Conservation (phyloP, 2,113 vertebrate genomes). For the Calidris pygmaea region DNA sequence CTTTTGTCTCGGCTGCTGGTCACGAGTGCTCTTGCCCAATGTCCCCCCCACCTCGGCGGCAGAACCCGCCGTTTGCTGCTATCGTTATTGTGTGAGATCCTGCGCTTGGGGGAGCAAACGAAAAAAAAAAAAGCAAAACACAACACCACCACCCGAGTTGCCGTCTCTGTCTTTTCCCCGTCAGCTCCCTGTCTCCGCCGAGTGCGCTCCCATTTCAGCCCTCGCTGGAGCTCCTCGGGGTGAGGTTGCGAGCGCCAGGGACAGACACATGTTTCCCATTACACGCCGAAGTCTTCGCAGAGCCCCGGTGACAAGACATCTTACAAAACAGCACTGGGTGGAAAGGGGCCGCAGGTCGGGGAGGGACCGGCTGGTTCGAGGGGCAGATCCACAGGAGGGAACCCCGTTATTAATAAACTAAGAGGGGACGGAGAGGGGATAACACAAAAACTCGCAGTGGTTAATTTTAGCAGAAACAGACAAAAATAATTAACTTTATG, state of each 20-base stretch:
- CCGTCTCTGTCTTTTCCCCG: not conserved
- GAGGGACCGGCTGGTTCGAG: not conserved
- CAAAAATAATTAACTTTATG: not conserved
- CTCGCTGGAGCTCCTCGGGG: constrained; percentile 8
- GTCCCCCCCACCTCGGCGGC: not conserved
- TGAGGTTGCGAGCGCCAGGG: constrained; percentile 12
- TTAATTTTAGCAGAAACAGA: not conserved
- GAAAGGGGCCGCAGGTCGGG: constrained; percentile 22
- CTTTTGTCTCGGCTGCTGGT: not conserved
- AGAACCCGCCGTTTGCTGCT: not conserved
- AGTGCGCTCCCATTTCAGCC: constrained; percentile 31
- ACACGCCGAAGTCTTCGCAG: not conserved
- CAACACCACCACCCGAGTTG: not conserved
- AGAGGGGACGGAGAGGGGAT: not conserved
- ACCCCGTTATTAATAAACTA: not conserved
- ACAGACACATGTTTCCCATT: constrained; percentile 63
- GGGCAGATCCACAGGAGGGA: not conserved
- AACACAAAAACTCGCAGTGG: not conserved
- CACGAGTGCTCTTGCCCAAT: not conserved
- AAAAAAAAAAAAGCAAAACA: too few species aligned
- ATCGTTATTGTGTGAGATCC: not conserved
- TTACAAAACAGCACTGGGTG: not conserved
- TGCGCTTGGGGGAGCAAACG: not conserved
- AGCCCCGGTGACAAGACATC: constrained; percentile 52
- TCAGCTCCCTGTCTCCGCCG: not conserved